Evolutionary conservation across 2,888 invertebrate genomes (phyloP), one percentile per base, ranked within the genome.

Genomic region (Platycheirus albimanus): DNA sequence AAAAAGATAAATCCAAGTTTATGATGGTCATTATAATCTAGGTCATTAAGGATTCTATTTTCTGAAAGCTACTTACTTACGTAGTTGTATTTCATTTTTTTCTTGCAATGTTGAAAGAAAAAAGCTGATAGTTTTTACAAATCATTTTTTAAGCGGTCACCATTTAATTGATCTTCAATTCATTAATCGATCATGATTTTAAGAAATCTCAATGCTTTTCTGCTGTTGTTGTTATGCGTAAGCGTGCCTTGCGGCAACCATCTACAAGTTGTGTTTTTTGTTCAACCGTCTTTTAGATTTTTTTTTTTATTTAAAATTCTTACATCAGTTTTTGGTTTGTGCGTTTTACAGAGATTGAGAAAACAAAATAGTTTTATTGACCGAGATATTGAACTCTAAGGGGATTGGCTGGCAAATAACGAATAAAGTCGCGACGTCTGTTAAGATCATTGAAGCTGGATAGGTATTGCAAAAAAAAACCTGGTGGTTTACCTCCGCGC

Each of bases 371-470:
- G 13, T 13, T 28, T 10, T 28, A 13, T 15, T 28, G 49, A 51
- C 24, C 47, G 28, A 51, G 49, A 28, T 51, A 51, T 51, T 24
- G 49, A 51, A 51, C 49, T 24, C 24, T 15, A 28, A 28, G 49
- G 28, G 15, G 49, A 49, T 49, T 28, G 24, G 24, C 47, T 47
- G n/a, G 5, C 6, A 47, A 24, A 24, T 24, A 24, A 24, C 3
- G 24, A 8, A 51, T 28, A 24, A 24, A n/a, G n/a, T n/a, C n/a
- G n/a, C n/a, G 24, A 49, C 13, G 24, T 24, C 13, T 20, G 1
- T 10, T 47, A 20, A 47, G 20, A 47, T 20, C 20, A 7, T 47
- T n/a, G 7, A 24, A 7, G n/a, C 7, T 24, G n/a, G 3, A n/a
- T 2, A 19, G 0, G 20, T 11, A n/a, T n/a, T n/a, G n/a, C n/a